Percentiles rank a stretch among this genome's conserved stretches.
Evolutionary conservation across 2,888 invertebrate genomes (phyloP).

Genomic region (Leucophora obtusa): DNA sequence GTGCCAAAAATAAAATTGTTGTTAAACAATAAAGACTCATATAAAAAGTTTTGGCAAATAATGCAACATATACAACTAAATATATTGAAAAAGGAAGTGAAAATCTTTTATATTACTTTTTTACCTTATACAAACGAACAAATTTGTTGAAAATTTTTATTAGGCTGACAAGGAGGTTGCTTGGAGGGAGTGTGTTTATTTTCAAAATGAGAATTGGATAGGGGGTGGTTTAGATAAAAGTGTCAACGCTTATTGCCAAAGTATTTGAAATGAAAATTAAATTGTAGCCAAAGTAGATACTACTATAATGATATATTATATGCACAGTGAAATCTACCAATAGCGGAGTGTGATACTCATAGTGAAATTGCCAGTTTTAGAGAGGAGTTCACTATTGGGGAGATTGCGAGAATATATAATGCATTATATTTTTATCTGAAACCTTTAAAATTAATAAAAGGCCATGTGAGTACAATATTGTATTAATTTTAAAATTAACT

Average conservation of each 20-base stretch:
- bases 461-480: too few relatives aligned
- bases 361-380: too few relatives aligned
- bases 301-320: constrained; percentile 5
- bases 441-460: too few relatives aligned
- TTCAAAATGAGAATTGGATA: not conserved
- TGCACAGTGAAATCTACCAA: not conserved
- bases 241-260: constrained; percentile 61
- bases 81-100: constrained; percentile 37
- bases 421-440: too few relatives aligned
- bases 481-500: too few relatives aligned
- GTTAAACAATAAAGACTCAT: constrained; percentile 44
- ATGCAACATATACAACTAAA: constrained; percentile 37
- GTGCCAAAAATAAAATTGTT: constrained; percentile 45
- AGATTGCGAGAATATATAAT: too few relatives aligned
- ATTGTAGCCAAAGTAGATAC: constrained; percentile 40
- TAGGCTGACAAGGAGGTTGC: not conserved
- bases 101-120: constrained; percentile 38
- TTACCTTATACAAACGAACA: not conserved
- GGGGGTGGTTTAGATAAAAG: constrained; percentile 47
- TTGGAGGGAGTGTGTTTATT: not conserved
- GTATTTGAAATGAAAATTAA: constrained; percentile 60
- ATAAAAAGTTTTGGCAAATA: constrained; percentile 51
- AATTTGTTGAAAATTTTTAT: not conserved
- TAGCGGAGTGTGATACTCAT: not conserved
- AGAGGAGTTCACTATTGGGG: too few relatives aligned